Evolutionary conservation across 2,113 vertebrate genomes (phyloP).

Genomic region (Cnemophilus loriae): DNA sequence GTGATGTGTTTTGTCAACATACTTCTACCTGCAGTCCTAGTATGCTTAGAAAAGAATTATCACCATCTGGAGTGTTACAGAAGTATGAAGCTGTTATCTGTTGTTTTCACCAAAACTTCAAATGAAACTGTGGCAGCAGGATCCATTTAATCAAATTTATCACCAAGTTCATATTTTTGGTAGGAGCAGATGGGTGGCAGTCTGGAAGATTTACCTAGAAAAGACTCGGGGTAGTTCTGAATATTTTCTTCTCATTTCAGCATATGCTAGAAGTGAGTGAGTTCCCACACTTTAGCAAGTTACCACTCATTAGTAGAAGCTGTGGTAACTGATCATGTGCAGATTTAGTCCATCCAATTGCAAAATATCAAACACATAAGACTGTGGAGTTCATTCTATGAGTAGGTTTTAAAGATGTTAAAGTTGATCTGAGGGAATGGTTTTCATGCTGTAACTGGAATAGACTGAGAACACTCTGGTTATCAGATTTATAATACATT

Average conservation of each 20-base stretch:
- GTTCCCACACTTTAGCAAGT: not conserved
- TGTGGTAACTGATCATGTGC: not conserved
- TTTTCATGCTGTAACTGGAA: not conserved
- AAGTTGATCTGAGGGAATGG: not conserved
- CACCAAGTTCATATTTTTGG: conserved; percentile 21
- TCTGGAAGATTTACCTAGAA: conserved; percentile 45
- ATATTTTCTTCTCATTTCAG: not conserved
- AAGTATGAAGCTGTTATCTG: conserved; percentile 13
- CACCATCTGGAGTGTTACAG: conserved; percentile 27
- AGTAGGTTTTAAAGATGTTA: not conserved
- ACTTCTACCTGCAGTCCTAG: not conserved
- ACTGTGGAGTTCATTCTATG: not conserved
- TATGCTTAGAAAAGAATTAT: not conserved
- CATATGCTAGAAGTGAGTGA: conserved; percentile 7
- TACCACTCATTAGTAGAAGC: not conserved
- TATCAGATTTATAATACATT: not conserved
- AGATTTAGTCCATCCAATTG: not conserved
- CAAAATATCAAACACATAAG: not conserved
- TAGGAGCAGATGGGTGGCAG: conserved; percentile 38
- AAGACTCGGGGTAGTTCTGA: not conserved
- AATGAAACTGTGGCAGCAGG: not conserved
- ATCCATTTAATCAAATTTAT: conserved; percentile 34
- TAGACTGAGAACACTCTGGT: not conserved
- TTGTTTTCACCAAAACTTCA: conserved; percentile 26
- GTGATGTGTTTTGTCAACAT: conserved; percentile 29